Conservation (phyloP, 2,113 vertebrate species). For the Furnarius figulus region DNA sequence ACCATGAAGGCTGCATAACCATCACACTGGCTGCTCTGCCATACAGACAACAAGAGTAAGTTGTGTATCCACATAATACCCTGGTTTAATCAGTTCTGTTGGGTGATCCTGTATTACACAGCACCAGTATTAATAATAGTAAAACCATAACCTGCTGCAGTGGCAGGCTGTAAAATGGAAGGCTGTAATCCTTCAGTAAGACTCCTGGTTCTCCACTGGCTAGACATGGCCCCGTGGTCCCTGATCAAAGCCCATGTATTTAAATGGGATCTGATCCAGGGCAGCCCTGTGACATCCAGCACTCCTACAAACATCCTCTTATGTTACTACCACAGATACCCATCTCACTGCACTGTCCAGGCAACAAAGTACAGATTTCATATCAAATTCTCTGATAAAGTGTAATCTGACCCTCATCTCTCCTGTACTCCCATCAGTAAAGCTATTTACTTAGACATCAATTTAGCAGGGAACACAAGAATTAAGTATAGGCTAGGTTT, state of each 20-base stretch:
- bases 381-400: not conserved
- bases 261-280: not conserved
- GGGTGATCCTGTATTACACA: not conserved
- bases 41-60: not conserved
- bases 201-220: not conserved
- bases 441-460: conserved; percentile 1
- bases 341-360: not conserved
- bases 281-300: not conserved
- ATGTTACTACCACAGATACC: not conserved
- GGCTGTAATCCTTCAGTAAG: not conserved
- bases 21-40: not conserved
- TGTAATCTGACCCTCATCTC: not conserved
- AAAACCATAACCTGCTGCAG: not conserved
- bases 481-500: not conserved
- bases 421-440: not conserved
- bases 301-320: conserved; percentile 22
- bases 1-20: not conserved
- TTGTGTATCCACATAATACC: not conserved
- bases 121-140: not conserved
- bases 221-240: not conserved
- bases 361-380: not conserved
- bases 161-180: not conserved
- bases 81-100: not conserved
- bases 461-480: not conserved
- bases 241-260: not conserved